These are phyloP conservation scores for Ictalurus furcatus DNA, from an alignment of 2,113 vertebrate species.

Conservation along the genomic window DNA sequence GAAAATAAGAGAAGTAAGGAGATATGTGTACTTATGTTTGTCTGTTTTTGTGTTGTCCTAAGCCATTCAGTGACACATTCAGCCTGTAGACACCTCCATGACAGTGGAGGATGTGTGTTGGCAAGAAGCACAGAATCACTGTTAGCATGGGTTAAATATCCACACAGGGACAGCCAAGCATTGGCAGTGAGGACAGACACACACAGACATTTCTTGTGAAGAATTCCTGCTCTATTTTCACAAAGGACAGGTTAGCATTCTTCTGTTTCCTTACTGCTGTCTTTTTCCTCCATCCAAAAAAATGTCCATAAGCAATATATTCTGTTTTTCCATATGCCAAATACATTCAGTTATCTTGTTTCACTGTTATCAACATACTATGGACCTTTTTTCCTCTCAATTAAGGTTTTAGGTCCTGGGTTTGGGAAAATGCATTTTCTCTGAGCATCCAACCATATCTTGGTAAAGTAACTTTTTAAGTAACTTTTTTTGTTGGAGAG, in stretches of 20 bases:
- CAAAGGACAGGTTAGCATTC: not conserved
- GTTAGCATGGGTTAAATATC: slow-evolving; percentile 60
- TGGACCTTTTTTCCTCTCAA: slow-evolving; percentile 33
- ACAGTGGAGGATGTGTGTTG: slow-evolving; percentile 59
- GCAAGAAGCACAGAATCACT: slow-evolving; percentile 50
- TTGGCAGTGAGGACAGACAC: slow-evolving; percentile 56
- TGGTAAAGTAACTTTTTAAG: slow-evolving; percentile 61
- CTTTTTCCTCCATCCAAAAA: not conserved
- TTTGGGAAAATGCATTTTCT: slow-evolving; percentile 28
- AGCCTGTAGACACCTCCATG: slow-evolving; percentile 58
- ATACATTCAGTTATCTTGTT: not conserved
- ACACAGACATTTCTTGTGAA: slow-evolving; percentile 15
- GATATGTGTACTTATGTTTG: slow-evolving; percentile 20
- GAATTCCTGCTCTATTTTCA: not conserved
- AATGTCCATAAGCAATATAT: not conserved
- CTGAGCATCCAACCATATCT: slow-evolving; percentile 52
- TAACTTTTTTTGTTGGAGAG: slow-evolving; percentile 60
- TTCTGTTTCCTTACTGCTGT: not conserved
- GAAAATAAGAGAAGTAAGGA: not conserved
- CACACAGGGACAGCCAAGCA: slow-evolving; percentile 60
- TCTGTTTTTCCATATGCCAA: not conserved
- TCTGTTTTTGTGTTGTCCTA: slow-evolving; percentile 17
- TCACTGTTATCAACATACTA: slow-evolving; percentile 19
- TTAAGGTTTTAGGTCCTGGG: slow-evolving; percentile 1
- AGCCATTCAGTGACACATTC: slow-evolving; percentile 63